Base-by-base conservation (phyloP, 2,888 invertebrate species). In the Drosophila anomalipes region DNA sequence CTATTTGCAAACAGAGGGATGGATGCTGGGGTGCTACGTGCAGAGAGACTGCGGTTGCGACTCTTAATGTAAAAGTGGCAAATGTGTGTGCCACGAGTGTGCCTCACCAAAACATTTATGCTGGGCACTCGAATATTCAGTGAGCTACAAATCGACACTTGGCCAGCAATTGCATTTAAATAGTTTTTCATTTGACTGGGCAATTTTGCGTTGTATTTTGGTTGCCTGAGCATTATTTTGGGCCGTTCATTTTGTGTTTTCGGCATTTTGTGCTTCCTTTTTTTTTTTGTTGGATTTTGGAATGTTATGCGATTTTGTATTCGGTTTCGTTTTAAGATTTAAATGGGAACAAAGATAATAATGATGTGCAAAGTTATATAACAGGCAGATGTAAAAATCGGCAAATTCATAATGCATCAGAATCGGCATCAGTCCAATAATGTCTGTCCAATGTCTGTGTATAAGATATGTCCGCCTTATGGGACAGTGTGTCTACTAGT, bases 141-240 rank as follows among this genome's bases (percentile, higher is more conserved):
- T 86, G 85, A 86, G 68, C 87, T 84, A 89, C 82, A 86, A 89
- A 79, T 89, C 87, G 87, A 85, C 82, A 74, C 81, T 81, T 81
- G 84, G 89, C 74, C 87, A 82, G 77, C 87, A 89, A 86, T 89
- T 86, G 86, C 85, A 84, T 89, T 86, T 87, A 89, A 86, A 86
- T 87, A 85, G 86, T 78, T 89, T 87, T 86, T 87, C 86, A 86
- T 84, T 89, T 84, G 85, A 87, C 89, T 86, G 81, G 54, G 74
- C 88, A 86, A 89, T 87, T 87, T 84, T 71, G 66, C 59, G 60
- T 69, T 73, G 37, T 62, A 71, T 70, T 67, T 51, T 32, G 44
- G 39, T 39, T 68, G 63, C 47, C 52, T 14, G 44, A 41, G 44
- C 39, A 53, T 49, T 44, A 22, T 14, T 44, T 61, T 68, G 33